Conservation (phyloP, 1,140 invertebrate species). For the Sitophilus oryzae region DNA sequence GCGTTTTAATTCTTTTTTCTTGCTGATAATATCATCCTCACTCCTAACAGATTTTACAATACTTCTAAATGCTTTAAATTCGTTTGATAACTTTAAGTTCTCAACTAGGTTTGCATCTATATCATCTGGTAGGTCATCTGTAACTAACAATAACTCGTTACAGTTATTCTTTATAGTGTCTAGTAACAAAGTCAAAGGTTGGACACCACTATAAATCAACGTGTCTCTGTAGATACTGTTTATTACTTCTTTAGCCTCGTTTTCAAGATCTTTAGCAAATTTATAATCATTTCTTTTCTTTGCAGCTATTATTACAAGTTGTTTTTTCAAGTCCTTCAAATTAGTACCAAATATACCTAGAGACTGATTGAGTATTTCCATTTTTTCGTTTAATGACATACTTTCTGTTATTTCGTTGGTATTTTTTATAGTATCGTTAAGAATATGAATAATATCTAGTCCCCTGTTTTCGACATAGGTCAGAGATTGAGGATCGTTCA, state of each 20-base stretch:
- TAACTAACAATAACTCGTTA: constrained; percentile 4
- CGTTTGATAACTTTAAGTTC: neutral
- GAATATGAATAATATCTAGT: constrained; percentile 10
- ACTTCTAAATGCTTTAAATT: constrained; percentile 10
- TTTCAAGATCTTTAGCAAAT: constrained; percentile 14
- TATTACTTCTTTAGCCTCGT: constrained; percentile 1
- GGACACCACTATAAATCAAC: constrained; percentile 6
- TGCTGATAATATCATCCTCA: constrained; percentile 15
- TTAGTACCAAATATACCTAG: constrained; percentile 3
- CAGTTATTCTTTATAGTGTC: constrained; percentile 7
- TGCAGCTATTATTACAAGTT: constrained; percentile 7
- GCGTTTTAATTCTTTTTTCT: constrained; percentile 8
- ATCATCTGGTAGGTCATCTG: neutral
- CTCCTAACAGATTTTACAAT: constrained; percentile 13
- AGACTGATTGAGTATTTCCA: constrained; percentile 28
- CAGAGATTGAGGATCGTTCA: constrained; percentile 5
- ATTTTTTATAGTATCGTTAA: constrained; percentile 11
- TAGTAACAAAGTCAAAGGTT: constrained; percentile 8
- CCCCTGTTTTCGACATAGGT: constrained; percentile 11
- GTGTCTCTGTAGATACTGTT: constrained; percentile 15
- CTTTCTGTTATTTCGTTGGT: constrained; percentile 1
- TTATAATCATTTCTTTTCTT: constrained; percentile 20
- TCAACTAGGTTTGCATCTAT: neutral
- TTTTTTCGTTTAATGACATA: constrained; percentile 27
- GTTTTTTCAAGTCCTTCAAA: constrained; percentile 1